Percentiles rank a stretch among this genome's conserved stretches.
phyloP scores from a whole-genome alignment of 2,113 vertebrate genomes.

The Anarrhichthys ocellatus region DNA sequence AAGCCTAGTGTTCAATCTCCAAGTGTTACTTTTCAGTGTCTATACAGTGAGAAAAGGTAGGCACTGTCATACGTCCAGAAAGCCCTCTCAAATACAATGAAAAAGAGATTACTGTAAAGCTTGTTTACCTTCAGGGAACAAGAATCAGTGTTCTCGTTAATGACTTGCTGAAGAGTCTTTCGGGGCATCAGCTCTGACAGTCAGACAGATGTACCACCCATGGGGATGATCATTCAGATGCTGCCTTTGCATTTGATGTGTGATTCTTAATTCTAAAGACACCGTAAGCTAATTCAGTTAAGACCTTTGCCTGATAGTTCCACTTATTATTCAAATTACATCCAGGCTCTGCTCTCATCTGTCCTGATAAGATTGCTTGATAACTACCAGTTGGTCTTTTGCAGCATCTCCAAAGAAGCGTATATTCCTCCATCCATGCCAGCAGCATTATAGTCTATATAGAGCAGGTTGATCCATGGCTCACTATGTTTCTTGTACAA shows the following conservation, averaged over 20 bases:
- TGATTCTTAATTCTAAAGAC: constrained; percentile 47
- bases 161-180: constrained; percentile 33
- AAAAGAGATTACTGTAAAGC: constrained; percentile 5
- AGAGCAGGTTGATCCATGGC: not conserved
- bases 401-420: not conserved
- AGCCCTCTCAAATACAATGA: not conserved
- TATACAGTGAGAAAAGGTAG: not conserved
- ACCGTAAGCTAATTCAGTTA: constrained; percentile 30
- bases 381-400: constrained; percentile 20
- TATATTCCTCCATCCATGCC: not conserved
- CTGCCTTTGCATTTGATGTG: constrained; percentile 37
- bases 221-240: constrained; percentile 21
- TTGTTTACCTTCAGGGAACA: not conserved
- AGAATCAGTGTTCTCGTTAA: constrained; percentile 14
- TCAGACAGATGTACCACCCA: constrained; percentile 37
- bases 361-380: constrained; percentile 35
- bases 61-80: not conserved
- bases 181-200: constrained; percentile 21
- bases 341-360: constrained; percentile 16
- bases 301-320: constrained; percentile 10
- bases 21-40: constrained; percentile 19
- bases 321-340: constrained; percentile 35
- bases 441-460: not conserved
- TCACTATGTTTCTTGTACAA: not conserved
- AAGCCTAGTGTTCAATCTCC: constrained; percentile 13